These are phyloP conservation scores for Hirudinaria manillensis DNA, from an alignment of 2,888 invertebrate species.

Conservation along the genomic window DNA sequence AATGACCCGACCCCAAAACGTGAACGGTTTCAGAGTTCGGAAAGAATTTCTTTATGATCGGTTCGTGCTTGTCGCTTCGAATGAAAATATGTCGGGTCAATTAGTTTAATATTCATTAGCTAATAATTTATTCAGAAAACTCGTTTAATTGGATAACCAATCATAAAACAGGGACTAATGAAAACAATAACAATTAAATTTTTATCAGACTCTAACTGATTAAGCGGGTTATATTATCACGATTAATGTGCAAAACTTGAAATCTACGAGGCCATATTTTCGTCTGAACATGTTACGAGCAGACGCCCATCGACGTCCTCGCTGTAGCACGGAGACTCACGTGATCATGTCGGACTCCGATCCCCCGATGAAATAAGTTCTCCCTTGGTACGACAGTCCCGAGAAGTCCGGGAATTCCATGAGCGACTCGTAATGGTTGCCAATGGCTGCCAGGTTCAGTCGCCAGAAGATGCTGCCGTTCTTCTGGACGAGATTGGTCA, in stretches of 20 bases:
- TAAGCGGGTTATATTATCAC: too few relatives aligned
- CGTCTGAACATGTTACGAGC: too few relatives aligned
- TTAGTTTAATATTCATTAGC: too few relatives aligned
- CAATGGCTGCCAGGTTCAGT: slow-evolving; percentile 70
- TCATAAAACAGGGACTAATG: too few relatives aligned
- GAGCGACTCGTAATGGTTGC: slow-evolving; percentile 64
- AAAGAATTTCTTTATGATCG: slow-evolving; percentile 65
- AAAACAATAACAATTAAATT: too few relatives aligned
- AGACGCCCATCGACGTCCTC: too few relatives aligned
- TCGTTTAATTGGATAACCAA: too few relatives aligned
- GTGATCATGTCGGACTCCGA: slow-evolving; percentile 71
- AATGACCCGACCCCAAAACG: slow-evolving; percentile 79
- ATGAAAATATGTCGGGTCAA: not conserved
- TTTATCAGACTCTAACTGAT: too few relatives aligned
- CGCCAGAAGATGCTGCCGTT: slow-evolving; percentile 67
- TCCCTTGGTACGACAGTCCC: slow-evolving; percentile 59
- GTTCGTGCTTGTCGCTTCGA: slow-evolving; percentile 41
- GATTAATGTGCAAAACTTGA: too few relatives aligned
- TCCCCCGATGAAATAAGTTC: slow-evolving; percentile 78
- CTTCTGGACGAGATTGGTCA: slow-evolving; percentile 74
- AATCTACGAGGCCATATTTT: too few relatives aligned
- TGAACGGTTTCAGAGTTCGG: slow-evolving; percentile 67
- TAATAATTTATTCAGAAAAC: too few relatives aligned
- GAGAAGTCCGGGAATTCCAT: slow-evolving; percentile 62
- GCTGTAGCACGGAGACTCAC: slow-evolving; percentile 34